Percentiles rank a stretch among this genome's conserved stretches.
Conservation (phyloP, 2,113 vertebrate genomes). For the Dromas ardeola region DNA sequence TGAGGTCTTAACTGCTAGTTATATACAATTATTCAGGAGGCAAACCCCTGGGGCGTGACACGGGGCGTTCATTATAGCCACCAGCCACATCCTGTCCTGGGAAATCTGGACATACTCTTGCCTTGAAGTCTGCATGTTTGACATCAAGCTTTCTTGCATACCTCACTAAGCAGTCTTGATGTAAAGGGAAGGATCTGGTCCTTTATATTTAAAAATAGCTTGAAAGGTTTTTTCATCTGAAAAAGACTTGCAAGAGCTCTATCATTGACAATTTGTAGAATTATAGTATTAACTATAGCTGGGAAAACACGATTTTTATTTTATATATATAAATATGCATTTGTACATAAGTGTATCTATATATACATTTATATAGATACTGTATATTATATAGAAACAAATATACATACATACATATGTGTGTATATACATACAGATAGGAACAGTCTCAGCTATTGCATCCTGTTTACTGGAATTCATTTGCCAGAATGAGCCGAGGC, state of each 20-base stretch:
- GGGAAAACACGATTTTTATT: conserved; percentile 28
- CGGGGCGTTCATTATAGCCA: neutral
- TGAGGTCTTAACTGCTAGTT: neutral
- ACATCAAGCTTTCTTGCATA: conserved; percentile 20
- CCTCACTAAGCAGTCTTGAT: conserved; percentile 1
- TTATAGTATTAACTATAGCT: neutral
- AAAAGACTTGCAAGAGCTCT: conserved; percentile 36
- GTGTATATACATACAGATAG: conserved; percentile 28
- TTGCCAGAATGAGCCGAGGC: neutral
- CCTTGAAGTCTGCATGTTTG: conserved; percentile 10
- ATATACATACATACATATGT: neutral
- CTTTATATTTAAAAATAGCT: conserved; percentile 12
- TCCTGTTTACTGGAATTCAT: conserved; percentile 1
- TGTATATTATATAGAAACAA: conserved; percentile 14
- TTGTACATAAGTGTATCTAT: conserved; percentile 48
- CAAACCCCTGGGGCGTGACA: neutral
- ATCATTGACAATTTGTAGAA: conserved; percentile 17
- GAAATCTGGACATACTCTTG: neutral
- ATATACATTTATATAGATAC: conserved; percentile 35
- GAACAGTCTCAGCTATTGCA: conserved; percentile 12
- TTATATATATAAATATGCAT: neutral
- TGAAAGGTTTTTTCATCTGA: conserved; percentile 49
- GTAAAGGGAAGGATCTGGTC: conserved; percentile 7
- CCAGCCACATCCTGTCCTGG: neutral
- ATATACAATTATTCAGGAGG: neutral